Conservation (phyloP, 2,888 invertebrate genomes). For the Rhamphomyia laevipes region DNA sequence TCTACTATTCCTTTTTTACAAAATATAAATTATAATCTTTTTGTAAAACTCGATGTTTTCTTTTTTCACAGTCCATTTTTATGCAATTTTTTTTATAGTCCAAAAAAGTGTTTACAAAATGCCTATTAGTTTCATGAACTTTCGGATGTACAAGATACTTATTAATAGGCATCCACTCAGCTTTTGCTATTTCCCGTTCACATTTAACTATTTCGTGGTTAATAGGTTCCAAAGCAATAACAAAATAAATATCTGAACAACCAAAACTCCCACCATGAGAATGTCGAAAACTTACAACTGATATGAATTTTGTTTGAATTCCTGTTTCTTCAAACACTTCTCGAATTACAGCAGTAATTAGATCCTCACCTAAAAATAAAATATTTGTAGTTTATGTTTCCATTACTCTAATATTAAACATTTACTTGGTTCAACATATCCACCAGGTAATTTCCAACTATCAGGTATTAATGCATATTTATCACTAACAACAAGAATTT, state of each 20-base stretch:
- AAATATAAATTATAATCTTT: slow-evolving; percentile 30
- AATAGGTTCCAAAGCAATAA: slow-evolving; percentile 58
- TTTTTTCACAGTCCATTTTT: slow-evolving; percentile 46
- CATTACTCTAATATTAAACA: background rate
- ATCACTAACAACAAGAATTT: slow-evolving; percentile 74
- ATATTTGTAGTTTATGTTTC: background rate
- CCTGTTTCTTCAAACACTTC: slow-evolving; percentile 90
- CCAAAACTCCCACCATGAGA: slow-evolving; percentile 61
- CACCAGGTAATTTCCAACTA: slow-evolving; percentile 85
- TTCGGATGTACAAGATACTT: slow-evolving; percentile 59
- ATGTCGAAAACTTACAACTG: slow-evolving; percentile 67
- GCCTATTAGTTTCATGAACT: slow-evolving; percentile 59
- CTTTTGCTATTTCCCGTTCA: slow-evolving; percentile 63
- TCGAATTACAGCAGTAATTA: slow-evolving; percentile 67
- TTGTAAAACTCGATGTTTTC: slow-evolving; percentile 29
- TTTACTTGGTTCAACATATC: slow-evolving; percentile 73
- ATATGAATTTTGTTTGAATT: slow-evolving; percentile 60
- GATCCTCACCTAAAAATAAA: slow-evolving; percentile 58
- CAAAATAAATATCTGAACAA: slow-evolving; percentile 79
- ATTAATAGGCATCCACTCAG: slow-evolving; percentile 70
- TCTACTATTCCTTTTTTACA: slow-evolving; percentile 19
- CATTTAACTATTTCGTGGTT: slow-evolving; percentile 53
- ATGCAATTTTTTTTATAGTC: slow-evolving; percentile 51
- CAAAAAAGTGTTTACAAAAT: slow-evolving; percentile 52
- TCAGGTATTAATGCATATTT: slow-evolving; percentile 38